Conservation (phyloP, 2,888 invertebrate species). For the Blastobasis lacticolella region DNA sequence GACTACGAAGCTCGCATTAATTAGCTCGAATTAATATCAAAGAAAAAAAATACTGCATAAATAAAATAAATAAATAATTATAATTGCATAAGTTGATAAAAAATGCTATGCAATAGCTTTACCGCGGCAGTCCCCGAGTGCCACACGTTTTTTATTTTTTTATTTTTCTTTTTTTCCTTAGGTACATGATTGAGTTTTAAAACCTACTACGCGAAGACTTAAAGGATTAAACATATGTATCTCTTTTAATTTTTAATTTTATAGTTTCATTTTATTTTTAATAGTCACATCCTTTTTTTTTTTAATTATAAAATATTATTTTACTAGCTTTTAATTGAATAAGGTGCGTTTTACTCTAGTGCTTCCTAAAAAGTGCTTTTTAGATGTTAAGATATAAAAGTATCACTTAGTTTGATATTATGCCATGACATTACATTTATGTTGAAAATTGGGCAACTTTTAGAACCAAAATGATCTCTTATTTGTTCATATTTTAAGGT, state of each 20-base stretch:
- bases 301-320: constrained; percentile 19
- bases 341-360: constrained; percentile 6
- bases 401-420: too few species aligned
- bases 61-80: too few species aligned
- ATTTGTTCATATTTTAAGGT: too few species aligned
- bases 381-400: background rate
- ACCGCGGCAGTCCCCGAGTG: constrained; percentile 20
- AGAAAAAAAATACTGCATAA: too few species aligned
- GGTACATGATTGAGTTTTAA: constrained; percentile 70
- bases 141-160: constrained; percentile 6
- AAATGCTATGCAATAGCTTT: too few species aligned
- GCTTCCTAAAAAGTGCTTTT: constrained; percentile 7
- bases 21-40: too few species aligned
- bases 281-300: constrained; percentile 58
- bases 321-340: constrained; percentile 13
- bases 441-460: too few species aligned
- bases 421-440: too few species aligned
- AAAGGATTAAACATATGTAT: constrained; percentile 18
- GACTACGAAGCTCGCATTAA: too few species aligned
- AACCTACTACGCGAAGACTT: constrained; percentile 17
- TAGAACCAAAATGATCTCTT: too few species aligned
- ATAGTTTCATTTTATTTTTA: constrained; percentile 18
- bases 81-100: too few species aligned
- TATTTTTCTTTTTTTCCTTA: constrained; percentile 20
- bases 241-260: constrained; percentile 24